Conservation (phyloP, 1,140 invertebrate species). For the Melanaphis sacchari region DNA sequence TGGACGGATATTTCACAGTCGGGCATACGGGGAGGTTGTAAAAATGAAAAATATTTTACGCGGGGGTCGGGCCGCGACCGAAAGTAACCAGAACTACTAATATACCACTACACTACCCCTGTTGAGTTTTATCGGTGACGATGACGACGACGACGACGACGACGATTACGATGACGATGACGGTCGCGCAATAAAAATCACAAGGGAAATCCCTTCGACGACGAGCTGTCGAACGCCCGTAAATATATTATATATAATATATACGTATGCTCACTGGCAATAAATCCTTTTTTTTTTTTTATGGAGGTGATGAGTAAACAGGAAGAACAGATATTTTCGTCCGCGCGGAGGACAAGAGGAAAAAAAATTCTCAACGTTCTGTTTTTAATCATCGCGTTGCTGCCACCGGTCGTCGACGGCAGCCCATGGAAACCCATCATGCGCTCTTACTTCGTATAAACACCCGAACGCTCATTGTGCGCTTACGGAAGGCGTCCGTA, state of each 20-base stretch:
- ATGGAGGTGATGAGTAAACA: constrained; percentile 53
- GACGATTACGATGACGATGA: not conserved
- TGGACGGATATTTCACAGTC: not conserved
- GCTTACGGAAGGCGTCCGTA: not conserved
- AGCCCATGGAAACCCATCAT: not conserved
- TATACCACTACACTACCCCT: not conserved
- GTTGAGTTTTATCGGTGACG: constrained; percentile 34
- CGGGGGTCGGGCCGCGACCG: constrained; percentile 18
- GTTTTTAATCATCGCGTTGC: constrained; percentile 50
- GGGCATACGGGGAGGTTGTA: constrained; percentile 1
- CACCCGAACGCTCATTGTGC: constrained; percentile 12
- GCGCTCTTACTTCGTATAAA: constrained; percentile 29
- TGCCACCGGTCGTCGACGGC: constrained; percentile 2
- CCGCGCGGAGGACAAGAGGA: not conserved
- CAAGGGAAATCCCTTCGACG: constrained; percentile 27
- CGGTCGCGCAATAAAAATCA: constrained; percentile 48
- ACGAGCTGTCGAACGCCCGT: constrained; percentile 41
- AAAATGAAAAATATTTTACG: constrained; percentile 21
- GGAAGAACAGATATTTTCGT: constrained; percentile 52
- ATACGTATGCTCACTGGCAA: not conserved
- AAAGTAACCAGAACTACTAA: constrained; percentile 45
- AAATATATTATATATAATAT: constrained; percentile 9
- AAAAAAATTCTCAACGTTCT: constrained; percentile 43
- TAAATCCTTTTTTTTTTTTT: constrained; percentile 54
- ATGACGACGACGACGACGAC: not conserved